Conservation (phyloP, 1,140 invertebrate species). For the Charaxes varanes region DNA sequence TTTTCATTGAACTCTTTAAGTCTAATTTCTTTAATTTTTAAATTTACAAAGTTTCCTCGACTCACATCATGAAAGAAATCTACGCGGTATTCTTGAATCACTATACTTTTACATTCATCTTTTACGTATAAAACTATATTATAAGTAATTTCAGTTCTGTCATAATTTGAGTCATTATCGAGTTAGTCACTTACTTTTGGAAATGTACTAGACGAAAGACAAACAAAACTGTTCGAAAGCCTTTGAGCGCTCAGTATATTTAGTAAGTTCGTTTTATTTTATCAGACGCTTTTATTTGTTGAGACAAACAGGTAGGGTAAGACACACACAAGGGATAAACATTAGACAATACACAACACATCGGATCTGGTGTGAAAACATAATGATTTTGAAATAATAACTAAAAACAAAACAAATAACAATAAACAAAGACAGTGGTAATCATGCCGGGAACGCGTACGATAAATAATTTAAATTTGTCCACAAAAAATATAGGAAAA, state of each 20-base stretch:
- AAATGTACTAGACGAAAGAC: slow-evolving; percentile 49
- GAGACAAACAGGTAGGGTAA: slow-evolving; percentile 76
- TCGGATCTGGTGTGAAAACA: slow-evolving; percentile 73
- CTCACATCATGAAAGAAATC: slow-evolving; percentile 55
- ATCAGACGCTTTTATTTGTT: slow-evolving; percentile 58
- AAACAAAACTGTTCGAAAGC: slow-evolving; percentile 69
- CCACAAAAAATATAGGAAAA: slow-evolving; percentile 66
- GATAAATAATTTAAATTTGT: slow-evolving; percentile 48
- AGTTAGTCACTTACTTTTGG: slow-evolving; percentile 34
- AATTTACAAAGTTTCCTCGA: slow-evolving; percentile 23
- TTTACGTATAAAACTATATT: background rate
- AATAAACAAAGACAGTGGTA: slow-evolving; percentile 46
- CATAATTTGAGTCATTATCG: slow-evolving; percentile 51
- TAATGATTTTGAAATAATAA: slow-evolving; percentile 45
- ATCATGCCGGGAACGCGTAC: slow-evolving; percentile 66
- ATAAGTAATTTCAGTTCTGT: slow-evolving; percentile 28
- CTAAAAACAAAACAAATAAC: slow-evolving; percentile 39
- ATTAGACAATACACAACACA: slow-evolving; percentile 83
- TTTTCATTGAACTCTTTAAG: slow-evolving; percentile 21
- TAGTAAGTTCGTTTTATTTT: slow-evolving; percentile 36
- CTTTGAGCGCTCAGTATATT: slow-evolving; percentile 54
- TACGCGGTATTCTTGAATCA: slow-evolving; percentile 1
- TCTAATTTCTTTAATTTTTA: slow-evolving; percentile 16
- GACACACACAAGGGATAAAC: slow-evolving; percentile 82
- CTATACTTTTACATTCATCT: background rate